phyloP scores from a whole-genome alignment of 2,113 vertebrate genomes.

The Stomatorhinus ivindoensis region DNA sequence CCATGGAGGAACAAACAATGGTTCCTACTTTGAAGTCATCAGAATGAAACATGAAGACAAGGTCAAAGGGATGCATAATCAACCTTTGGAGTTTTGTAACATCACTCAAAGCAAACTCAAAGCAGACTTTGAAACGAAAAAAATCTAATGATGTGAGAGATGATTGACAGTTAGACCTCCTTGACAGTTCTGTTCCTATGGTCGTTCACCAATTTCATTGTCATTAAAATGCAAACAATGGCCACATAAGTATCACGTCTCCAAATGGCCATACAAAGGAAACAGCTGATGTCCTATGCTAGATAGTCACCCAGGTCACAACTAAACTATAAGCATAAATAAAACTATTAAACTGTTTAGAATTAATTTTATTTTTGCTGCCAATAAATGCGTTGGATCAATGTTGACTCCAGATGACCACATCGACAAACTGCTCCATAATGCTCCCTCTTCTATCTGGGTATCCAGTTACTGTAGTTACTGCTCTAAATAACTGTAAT shows the following conservation, averaged over 20 bases:
- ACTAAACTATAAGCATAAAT: not conserved
- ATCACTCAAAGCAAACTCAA: not conserved
- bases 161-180: not conserved
- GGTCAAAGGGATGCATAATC: not conserved
- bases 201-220: not conserved
- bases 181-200: not conserved
- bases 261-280: not conserved
- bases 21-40: not conserved
- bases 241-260: not conserved
- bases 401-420: not conserved
- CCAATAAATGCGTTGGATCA: not conserved
- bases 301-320: not conserved
- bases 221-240: not conserved
- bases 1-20: not conserved
- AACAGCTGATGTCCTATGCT: not conserved
- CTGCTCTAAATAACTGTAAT: not conserved
- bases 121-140: not conserved
- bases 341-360: not conserved
- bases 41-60: not conserved
- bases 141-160: not conserved
- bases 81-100: not conserved
- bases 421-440: not conserved
- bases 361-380: not conserved
- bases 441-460: not conserved
- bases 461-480: not conserved